Conservation (phyloP, 1,140 invertebrate species). For the Penaeus chinensis region DNA sequence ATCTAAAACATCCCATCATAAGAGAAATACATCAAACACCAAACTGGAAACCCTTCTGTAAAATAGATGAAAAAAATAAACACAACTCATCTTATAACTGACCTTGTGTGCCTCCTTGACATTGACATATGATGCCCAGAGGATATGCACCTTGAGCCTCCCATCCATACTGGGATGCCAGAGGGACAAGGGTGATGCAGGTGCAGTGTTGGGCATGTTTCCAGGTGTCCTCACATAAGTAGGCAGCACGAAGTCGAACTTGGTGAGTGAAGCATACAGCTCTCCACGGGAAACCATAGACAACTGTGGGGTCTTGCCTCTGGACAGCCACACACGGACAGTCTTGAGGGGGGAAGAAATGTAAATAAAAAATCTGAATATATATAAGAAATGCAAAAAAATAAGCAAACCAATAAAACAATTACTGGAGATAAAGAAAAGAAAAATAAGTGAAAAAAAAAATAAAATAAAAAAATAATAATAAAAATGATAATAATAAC, state of each 20-base stretch:
- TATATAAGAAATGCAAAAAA: too few species aligned
- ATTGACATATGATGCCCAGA: conserved; percentile 73
- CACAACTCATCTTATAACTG: not conserved
- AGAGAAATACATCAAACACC: not conserved
- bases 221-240: not conserved
- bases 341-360: conserved; percentile 19
- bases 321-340: conserved; percentile 69
- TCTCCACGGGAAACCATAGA: conserved; percentile 71
- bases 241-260: conserved; percentile 4
- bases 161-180: conserved; percentile 64
- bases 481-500: too few species aligned
- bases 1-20: not conserved
- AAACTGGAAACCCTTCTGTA: not conserved
- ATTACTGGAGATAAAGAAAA: too few species aligned
- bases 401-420: too few species aligned
- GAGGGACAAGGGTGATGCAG: conserved; percentile 15
- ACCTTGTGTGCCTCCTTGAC: conserved; percentile 72
- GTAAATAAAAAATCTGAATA: not conserved
- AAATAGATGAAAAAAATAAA: not conserved
- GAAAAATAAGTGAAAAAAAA: too few species aligned
- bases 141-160: conserved; percentile 70
- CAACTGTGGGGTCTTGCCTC: conserved; percentile 70
- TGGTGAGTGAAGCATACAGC: conserved; percentile 66
- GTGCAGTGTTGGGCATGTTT: not conserved
- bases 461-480: too few species aligned